Evolutionary conservation across 2,113 vertebrate genomes (phyloP), one percentile per base, ranked within the genome.

Genomic region (Sebastes fasciatus): DNA sequence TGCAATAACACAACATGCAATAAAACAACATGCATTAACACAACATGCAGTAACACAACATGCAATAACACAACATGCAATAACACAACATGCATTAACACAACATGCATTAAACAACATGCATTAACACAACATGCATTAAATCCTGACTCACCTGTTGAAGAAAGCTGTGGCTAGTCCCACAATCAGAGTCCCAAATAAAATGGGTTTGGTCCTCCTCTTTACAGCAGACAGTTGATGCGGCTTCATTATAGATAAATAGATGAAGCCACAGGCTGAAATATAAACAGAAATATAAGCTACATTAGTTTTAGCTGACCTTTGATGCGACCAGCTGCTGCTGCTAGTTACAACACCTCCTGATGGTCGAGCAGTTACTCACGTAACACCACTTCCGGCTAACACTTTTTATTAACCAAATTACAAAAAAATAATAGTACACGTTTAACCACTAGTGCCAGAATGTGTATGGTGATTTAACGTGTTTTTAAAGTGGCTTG

Each of bases 151-250:
- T 23, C 68, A 95, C 95, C 94, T 95, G 85, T 95, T 93, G 2
- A 90, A 23, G 83, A 96, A 96, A 11, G 85, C 94, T 21, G 92
- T 26, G 2, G 91, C 92, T 3, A 96, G 84, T 80, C 92, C 94
- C 2, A 88, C 72, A 1, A 94, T 8, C 1, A 96, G 6, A 0
- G 93, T 85, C 26, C 95, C 96, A 46, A 96, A 95, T 46, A 96
- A 75, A 21, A 95, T 1, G 0, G 95, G 95, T 52, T 96, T 96
- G 0, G 88, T 51, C 7, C 94, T 88, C 0, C 95, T 94, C 48
- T 96, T 95, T 34, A 5, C 49, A 4, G 76, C 13, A 0, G 93
- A 95, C 34, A 96, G 71, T 6, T 87, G 86, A 68, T 86, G 71
- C 3, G 84, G 91, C 52, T 88, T 93, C 95, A 95, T 96, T 40